Conservation (phyloP, 1,140 invertebrate species). For the Lasioglossum albipes region DNA sequence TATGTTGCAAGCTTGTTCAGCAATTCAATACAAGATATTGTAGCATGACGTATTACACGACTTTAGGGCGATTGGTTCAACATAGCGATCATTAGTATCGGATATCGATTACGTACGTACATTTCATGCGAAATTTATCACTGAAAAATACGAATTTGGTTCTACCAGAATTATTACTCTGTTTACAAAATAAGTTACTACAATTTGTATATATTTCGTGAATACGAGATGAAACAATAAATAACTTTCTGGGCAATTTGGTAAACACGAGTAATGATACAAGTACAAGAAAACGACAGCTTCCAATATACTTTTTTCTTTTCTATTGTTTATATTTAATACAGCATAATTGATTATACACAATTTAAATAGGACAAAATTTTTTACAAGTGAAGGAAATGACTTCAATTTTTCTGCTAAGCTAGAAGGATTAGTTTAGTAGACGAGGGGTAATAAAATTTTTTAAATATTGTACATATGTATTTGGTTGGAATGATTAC, state of each 20-base stretch:
- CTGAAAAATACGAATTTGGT: conserved; percentile 28
- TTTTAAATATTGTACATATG: no score
- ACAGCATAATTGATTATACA: no score
- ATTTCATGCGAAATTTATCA: conserved; percentile 31
- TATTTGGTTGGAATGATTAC: no score
- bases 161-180: not conserved
- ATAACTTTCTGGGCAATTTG: not conserved
- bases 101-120: conserved; percentile 31
- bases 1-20: not conserved
- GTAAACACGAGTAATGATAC: no score
- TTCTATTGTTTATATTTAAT: no score
- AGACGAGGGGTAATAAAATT: no score
- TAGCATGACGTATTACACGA: conserved; percentile 22
- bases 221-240: not conserved
- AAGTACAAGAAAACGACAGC: no score
- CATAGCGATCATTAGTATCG: conserved; percentile 36
- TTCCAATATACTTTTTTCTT: no score
- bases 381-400: no score
- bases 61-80: conserved; percentile 11
- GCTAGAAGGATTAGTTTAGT: no score
- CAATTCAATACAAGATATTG: conserved; percentile 33
- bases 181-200: not conserved
- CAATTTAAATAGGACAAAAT: no score
- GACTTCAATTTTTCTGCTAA: no score
- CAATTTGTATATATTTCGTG: not conserved